Conservation (phyloP, 2,113 vertebrate species). For the Camelus bactrianus region DNA sequence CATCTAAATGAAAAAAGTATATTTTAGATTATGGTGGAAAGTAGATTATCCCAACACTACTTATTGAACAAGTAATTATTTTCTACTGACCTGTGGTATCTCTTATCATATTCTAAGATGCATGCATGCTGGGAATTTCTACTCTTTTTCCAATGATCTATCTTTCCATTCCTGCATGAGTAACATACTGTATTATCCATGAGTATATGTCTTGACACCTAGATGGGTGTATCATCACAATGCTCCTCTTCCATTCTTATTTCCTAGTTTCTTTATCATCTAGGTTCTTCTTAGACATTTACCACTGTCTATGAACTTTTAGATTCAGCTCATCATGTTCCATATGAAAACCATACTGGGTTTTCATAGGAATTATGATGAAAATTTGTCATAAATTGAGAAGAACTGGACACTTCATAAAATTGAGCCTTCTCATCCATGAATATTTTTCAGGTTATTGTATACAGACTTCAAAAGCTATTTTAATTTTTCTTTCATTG, state of each 20-base stretch:
- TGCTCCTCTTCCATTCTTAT: background rate
- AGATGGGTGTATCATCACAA: background rate
- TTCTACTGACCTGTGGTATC: background rate
- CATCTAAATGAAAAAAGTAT: background rate
- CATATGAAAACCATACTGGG: background rate
- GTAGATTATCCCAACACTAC: background rate
- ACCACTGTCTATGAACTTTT: background rate
- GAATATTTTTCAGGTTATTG: background rate
- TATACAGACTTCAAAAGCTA: background rate
- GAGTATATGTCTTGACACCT: background rate
- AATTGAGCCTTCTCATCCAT: background rate
- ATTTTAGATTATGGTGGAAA: background rate
- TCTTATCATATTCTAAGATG: background rate
- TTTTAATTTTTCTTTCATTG: background rate
- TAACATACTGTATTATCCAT: background rate
- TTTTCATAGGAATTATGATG: background rate
- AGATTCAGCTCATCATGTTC: background rate
- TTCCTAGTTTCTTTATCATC: background rate
- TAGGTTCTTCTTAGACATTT: background rate
- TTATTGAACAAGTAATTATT: background rate
- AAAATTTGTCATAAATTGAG: background rate
- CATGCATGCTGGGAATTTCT: background rate
- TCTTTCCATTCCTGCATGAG: background rate
- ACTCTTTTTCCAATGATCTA: background rate
- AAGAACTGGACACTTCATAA: background rate